Conservation (phyloP, 2,113 vertebrate species). For the Paratilapia polleni region DNA sequence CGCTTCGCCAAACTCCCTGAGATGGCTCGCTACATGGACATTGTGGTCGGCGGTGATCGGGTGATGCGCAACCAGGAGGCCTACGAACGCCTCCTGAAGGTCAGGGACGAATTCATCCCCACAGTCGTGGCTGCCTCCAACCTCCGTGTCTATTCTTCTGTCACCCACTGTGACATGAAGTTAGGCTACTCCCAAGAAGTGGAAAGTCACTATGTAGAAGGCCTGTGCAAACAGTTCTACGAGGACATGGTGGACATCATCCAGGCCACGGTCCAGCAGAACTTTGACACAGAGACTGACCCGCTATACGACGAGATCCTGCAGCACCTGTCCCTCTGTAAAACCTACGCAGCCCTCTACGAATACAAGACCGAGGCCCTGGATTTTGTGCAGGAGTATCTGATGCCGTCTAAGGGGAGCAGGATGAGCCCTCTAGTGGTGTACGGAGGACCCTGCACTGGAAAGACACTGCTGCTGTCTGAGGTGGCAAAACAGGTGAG, state of each 20-base stretch:
- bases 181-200: slow-evolving; percentile 96
- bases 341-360: slow-evolving; percentile 89
- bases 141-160: slow-evolving; percentile 94
- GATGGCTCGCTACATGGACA: slow-evolving; percentile 96
- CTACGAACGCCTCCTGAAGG: slow-evolving; percentile 91
- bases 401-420: slow-evolving; percentile 89
- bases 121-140: slow-evolving; percentile 94
- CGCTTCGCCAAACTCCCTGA: slow-evolving; percentile 94
- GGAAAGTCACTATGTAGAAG: slow-evolving; percentile 97
- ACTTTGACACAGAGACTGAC: slow-evolving; percentile 95
- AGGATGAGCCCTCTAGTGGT: slow-evolving; percentile 89
- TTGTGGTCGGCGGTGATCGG: slow-evolving; percentile 84
- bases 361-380: slow-evolving; percentile 91
- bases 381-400: slow-evolving; percentile 91
- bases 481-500: slow-evolving; percentile 95
- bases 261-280: slow-evolving; percentile 97
- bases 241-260: slow-evolving; percentile 99
- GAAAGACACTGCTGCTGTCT: slow-evolving; percentile 94
- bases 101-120: slow-evolving; percentile 97
- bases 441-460: slow-evolving; percentile 96
- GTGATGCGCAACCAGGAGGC: slow-evolving; percentile 92
- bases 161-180: slow-evolving; percentile 99
- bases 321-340: slow-evolving; percentile 94
- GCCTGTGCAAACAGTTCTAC: slow-evolving; percentile 98
- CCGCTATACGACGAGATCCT: slow-evolving; percentile 93